Conservation (phyloP, 2,113 vertebrate species). For the Tursiops truncatus region DNA sequence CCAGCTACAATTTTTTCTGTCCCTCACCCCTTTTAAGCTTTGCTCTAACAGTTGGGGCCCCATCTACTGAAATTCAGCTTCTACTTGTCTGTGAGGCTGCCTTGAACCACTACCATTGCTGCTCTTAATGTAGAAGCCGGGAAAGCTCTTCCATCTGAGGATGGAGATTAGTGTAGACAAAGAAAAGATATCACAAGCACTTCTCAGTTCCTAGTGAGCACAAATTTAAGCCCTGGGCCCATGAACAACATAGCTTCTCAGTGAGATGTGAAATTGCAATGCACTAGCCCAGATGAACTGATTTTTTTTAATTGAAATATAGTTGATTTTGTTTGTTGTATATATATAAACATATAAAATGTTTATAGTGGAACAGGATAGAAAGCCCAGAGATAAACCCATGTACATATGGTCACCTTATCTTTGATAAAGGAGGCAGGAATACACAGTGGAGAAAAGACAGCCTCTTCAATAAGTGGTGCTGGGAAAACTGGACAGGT, state of each 20-base stretch:
- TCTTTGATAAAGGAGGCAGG: no score
- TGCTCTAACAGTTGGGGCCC: fast-evolving
- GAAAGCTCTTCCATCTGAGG: neutral
- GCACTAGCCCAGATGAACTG: neutral
- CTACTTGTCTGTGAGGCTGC: neutral
- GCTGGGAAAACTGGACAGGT: no score
- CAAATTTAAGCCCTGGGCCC: neutral
- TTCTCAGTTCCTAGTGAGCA: neutral
- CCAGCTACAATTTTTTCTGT: neutral
- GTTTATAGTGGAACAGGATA: no score
- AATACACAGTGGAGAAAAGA: no score
- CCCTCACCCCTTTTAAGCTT: neutral
- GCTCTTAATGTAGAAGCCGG: neutral
- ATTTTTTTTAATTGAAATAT: neutral
- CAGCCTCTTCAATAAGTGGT: no score
- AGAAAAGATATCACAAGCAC: neutral
- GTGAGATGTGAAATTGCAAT: neutral
- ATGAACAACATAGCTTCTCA: neutral
- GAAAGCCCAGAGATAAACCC: no score
- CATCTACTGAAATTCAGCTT: neutral
- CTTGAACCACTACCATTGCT: no score
- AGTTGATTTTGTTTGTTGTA: neutral
- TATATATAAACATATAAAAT: no score
- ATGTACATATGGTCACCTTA: no score
- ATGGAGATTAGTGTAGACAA: neutral